A percentile compares a stretch with the other conserved stretches of the same genome.
Evolutionary conservation across 2,113 vertebrate species (phyloP).

Genomic region (Dolichotis patagonum): DNA sequence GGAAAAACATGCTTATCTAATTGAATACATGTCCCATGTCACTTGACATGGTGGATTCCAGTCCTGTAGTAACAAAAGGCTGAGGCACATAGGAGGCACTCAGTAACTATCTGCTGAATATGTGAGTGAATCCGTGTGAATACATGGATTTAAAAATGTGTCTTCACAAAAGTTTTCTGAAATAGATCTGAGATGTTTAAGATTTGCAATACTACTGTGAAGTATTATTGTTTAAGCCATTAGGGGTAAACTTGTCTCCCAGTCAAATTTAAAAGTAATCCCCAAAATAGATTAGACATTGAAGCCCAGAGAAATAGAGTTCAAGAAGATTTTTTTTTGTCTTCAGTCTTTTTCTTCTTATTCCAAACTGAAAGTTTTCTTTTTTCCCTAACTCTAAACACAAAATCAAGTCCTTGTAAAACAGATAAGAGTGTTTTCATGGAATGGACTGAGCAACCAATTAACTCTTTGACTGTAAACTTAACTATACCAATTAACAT

Average conservation of each 20-base stretch:
- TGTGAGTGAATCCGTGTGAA: background rate
- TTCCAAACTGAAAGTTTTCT: background rate
- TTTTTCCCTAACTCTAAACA: background rate
- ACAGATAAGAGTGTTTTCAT: background rate
- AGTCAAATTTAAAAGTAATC: background rate
- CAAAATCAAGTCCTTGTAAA: slow-evolving; percentile 34
- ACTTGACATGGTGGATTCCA: background rate
- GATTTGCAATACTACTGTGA: background rate
- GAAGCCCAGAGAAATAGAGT: background rate
- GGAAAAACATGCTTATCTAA: background rate
- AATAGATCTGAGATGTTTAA: background rate
- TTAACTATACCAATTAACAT: slow-evolving; percentile 18
- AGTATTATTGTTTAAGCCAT: background rate
- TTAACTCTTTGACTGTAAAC: slow-evolving; percentile 55
- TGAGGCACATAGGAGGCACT: background rate
- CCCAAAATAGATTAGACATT: background rate
- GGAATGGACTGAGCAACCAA: background rate
- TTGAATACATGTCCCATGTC: background rate
- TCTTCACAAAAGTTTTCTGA: background rate
- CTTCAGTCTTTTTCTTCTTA: background rate
- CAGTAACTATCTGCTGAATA: slow-evolving; percentile 12
- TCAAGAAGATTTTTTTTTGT: background rate
- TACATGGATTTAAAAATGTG: background rate
- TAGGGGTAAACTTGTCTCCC: background rate
- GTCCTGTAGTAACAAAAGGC: background rate